phyloP scores from a whole-genome alignment of 2,113 vertebrate species.

The Phalacrocorax brasilianus region DNA sequence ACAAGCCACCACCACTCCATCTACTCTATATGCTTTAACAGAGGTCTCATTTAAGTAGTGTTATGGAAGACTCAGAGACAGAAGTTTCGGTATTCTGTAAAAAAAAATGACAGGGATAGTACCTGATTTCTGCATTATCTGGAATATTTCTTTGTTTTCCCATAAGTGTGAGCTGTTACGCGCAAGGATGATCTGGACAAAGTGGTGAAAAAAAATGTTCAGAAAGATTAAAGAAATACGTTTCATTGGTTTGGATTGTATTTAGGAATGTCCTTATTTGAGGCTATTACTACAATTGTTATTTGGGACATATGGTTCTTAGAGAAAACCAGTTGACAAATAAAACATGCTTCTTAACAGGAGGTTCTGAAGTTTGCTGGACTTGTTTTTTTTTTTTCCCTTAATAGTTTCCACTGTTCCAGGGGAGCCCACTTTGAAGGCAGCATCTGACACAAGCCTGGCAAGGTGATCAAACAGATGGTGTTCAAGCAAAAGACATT shows the following conservation, averaged over 20 bases:
- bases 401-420: not conserved
- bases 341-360: not conserved
- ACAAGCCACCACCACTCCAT: not conserved
- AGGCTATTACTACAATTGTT: not conserved
- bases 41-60: not conserved
- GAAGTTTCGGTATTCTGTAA: not conserved
- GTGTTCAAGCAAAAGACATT: not conserved
- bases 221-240: not conserved
- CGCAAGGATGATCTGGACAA: not conserved
- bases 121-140: not conserved
- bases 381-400: not conserved
- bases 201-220: not conserved
- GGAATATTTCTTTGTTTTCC: not conserved
- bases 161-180: fast-evolving
- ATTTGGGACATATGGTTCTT: not conserved
- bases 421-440: not conserved
- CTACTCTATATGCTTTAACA: not conserved
- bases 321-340: not conserved
- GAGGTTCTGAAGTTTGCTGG: not conserved
- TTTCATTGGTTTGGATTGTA: not conserved
- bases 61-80: not conserved
- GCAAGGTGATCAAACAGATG: not conserved
- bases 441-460: not conserved
- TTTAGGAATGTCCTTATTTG: not conserved
- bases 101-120: not conserved